Conservation (phyloP, 2,888 invertebrate species). For the Nomada ruficornis region DNA sequence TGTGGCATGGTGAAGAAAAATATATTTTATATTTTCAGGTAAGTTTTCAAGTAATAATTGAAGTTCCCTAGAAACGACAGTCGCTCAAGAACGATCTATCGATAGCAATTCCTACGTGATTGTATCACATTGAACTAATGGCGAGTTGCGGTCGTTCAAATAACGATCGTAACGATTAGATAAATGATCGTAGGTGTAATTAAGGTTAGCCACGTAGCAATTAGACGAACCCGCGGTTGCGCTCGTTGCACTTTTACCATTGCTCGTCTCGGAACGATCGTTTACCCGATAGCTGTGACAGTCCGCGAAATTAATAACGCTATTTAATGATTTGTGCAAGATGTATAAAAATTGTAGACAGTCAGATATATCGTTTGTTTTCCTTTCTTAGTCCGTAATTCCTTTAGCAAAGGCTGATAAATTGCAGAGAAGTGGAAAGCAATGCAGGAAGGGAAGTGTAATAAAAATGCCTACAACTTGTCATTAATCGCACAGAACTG, state of each 20-base stretch:
- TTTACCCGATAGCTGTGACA: conserved; percentile 29
- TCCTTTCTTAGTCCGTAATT: not conserved
- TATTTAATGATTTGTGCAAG: conserved; percentile 18
- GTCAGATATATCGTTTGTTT: conserved; percentile 19
- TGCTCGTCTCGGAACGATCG: conserved; percentile 28
- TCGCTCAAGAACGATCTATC: conserved; percentile 1
- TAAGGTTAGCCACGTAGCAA: conserved; percentile 49
- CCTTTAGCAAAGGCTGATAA: not conserved
- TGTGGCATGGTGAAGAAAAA: not conserved
- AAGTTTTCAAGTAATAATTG: not conserved
- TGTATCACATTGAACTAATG: conserved; percentile 30
- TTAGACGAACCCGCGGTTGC: conserved; percentile 28
- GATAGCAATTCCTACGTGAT: conserved; percentile 11
- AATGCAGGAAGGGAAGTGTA: conserved; percentile 10
- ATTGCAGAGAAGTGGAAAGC: conserved; percentile 2
- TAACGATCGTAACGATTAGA: conserved; percentile 50
- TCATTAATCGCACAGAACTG: not conserved
- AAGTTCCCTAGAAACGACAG: not conserved
- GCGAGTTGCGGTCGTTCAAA: conserved; percentile 23
- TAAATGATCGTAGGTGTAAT: conserved; percentile 52
- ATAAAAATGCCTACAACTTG: not conserved
- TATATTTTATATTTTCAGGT: not conserved
- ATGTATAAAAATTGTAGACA: conserved; percentile 19
- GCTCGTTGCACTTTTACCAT: conserved; percentile 22
- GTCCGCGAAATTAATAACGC: conserved; percentile 44